A percentile compares a stretch with the other conserved stretches of the same genome.
Evolutionary conservation across 2,888 invertebrate genomes (phyloP).

Genomic region (Athalia cordata): DNA sequence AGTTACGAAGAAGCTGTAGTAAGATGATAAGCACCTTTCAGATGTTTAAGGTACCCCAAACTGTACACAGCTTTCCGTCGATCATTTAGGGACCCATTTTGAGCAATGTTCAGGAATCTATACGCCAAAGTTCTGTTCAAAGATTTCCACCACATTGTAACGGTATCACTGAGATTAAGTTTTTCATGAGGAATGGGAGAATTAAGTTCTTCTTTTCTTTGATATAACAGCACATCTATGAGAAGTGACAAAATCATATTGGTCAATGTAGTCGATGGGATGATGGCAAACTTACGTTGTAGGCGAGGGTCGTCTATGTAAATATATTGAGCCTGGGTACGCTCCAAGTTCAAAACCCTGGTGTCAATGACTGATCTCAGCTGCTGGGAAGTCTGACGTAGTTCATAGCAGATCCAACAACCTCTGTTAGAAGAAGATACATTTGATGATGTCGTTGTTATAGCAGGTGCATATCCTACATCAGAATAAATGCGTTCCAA

Average conservation of each 20-base stretch:
- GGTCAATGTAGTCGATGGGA: background rate
- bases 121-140: constrained; percentile 81
- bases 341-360: constrained; percentile 70
- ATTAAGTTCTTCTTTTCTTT: constrained; percentile 57
- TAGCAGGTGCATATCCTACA: background rate
- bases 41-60: constrained; percentile 80
- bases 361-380: constrained; percentile 71
- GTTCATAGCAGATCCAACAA: constrained; percentile 67
- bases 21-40: constrained; percentile 73
- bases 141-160: constrained; percentile 78
- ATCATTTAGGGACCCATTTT: constrained; percentile 79
- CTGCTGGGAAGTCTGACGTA: constrained; percentile 65
- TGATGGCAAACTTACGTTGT: constrained; percentile 59
- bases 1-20: constrained; percentile 19
- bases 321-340: constrained; percentile 75
- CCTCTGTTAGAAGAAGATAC: constrained; percentile 56
- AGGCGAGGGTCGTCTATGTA: constrained; percentile 75
- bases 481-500: constrained; percentile 43
- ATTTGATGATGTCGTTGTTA: background rate
- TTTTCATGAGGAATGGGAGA: constrained; percentile 55
- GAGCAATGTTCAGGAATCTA: constrained; percentile 80
- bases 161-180: constrained; percentile 55
- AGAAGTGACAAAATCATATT: constrained; percentile 17
- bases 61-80: constrained; percentile 80
- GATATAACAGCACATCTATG: constrained; percentile 62